Base-by-base conservation (phyloP, 2,797 vertebrate species). In the Coregonus sp. region DNA sequence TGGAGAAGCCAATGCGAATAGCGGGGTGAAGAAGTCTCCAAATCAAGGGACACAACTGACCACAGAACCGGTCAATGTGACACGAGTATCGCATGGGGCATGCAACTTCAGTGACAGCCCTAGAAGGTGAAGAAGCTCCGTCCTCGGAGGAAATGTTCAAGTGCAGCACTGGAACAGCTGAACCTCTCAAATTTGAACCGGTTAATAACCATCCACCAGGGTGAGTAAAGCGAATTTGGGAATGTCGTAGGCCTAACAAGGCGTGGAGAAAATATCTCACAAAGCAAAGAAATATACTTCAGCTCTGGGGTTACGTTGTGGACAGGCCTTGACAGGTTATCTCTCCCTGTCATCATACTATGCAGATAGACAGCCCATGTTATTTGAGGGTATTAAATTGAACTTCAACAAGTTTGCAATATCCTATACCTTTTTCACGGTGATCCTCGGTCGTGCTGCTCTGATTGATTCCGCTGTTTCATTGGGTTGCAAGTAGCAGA, bases 341-440 rank as follows among this genome's bases (percentile, higher is more conserved):
- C 75, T 74, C 83, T 70, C 59, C 59, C 79, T 77, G 90, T 88
- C 83, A 12, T 7, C 40, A 47, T 47, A 6, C 29, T 12, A 47
- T 76, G 63, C 56, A 72, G 70, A 70, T 71, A 40, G 74, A 71
- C 29, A 76, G 14, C 29, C 74, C 37, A 31, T 20, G 15, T 20
- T 59, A 59, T n/a, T 1, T 12, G 56, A 73, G 59, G 31, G 50
- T 18, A 4, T 33, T 18, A n/a, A 77, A 84, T 79, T 86, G 78
- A 87, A 90, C 82, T 90, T 87, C 76, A 90, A 91, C 76, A 90
- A 91, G 81, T 91, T 91, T 81, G 40, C 40, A 47, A 47, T 47
- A 47, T 47, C 9, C 2, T 12, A 47, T 47, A 47, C 9, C 9
- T 47, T 47, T n/a, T 18, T 31, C 16, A 7, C 15, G 52, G 31